Evolutionary conservation across 1,140 invertebrate species (phyloP).

Genomic region (Lasioglossum albipes): DNA sequence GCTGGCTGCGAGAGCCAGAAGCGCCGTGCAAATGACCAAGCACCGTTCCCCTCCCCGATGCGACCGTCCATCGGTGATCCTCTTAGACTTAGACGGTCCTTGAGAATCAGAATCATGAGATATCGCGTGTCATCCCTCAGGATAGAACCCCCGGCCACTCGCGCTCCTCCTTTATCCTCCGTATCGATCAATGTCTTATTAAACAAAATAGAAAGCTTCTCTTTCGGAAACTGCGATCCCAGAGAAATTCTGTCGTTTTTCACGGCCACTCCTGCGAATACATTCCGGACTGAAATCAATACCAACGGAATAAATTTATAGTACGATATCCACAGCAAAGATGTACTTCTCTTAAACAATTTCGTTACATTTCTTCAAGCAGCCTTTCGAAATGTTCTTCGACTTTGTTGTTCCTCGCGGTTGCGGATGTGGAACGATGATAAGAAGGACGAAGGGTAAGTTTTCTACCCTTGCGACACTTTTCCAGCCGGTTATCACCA

Average conservation of each 20-base stretch:
- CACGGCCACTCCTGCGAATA: no score
- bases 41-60: not conserved
- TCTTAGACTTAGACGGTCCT: constrained; percentile 25
- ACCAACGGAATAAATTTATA: no score
- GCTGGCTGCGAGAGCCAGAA: not conserved
- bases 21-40: not conserved
- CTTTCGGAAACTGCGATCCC: not conserved
- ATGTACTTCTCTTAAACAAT: no score
- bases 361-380: no score
- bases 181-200: constrained; percentile 22
- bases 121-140: constrained; percentile 10
- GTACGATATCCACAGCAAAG: no score
- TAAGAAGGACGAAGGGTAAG: not conserved
- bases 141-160: not conserved
- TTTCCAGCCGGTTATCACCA: not conserved
- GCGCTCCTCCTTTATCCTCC: not conserved
- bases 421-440: not conserved
- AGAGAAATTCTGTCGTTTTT: no score
- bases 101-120: constrained; percentile 9
- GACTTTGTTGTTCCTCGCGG: not conserved
- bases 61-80: not conserved
- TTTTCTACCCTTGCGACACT: not conserved
- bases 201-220: not conserved
- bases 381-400: no score
- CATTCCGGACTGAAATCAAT: no score